phyloP scores from a whole-genome alignment of 2,113 vertebrate genomes.

The Dunckerocampus dactyliophorus region DNA sequence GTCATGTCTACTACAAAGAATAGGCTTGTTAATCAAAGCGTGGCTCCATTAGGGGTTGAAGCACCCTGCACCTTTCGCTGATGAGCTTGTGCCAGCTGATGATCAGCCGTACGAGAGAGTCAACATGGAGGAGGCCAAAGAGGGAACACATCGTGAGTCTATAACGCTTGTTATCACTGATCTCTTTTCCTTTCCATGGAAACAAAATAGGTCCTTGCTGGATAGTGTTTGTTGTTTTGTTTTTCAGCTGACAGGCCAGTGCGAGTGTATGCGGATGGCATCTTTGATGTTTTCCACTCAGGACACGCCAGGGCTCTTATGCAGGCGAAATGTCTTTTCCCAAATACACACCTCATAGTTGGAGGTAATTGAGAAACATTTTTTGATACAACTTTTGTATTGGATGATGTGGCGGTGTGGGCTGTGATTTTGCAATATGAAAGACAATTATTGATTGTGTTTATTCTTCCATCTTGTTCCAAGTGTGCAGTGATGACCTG shows the following conservation, averaged over 20 bases:
- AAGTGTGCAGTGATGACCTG: constrained; percentile 96
- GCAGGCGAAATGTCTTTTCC: constrained; percentile 98
- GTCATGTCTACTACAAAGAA: too few species aligned
- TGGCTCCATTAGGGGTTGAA: constrained; percentile 75
- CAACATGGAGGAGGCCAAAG: constrained; percentile 84
- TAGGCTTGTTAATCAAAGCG: too few species aligned
- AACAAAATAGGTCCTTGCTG: background rate
- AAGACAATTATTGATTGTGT: background rate
- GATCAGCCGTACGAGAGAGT: constrained; percentile 82
- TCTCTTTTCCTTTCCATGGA: background rate
- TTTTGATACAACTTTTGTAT: too few species aligned
- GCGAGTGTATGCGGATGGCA: constrained; percentile 95
- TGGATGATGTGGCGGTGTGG: background rate
- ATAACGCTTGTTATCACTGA: background rate
- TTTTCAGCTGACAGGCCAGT: constrained; percentile 83
- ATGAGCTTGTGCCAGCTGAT: constrained; percentile 74
- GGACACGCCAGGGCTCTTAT: constrained; percentile 96
- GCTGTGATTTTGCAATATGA: background rate
- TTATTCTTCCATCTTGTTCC: constrained; percentile 6
- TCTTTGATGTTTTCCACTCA: constrained; percentile 98
- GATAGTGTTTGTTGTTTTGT: background rate
- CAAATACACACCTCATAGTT: constrained; percentile 97
- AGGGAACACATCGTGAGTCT: constrained; percentile 82
- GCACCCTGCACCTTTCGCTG: constrained; percentile 88
- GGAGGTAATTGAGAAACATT: constrained; percentile 74